Conservation (phyloP, 2,113 vertebrate genomes). For the Pampusana beccarii region DNA sequence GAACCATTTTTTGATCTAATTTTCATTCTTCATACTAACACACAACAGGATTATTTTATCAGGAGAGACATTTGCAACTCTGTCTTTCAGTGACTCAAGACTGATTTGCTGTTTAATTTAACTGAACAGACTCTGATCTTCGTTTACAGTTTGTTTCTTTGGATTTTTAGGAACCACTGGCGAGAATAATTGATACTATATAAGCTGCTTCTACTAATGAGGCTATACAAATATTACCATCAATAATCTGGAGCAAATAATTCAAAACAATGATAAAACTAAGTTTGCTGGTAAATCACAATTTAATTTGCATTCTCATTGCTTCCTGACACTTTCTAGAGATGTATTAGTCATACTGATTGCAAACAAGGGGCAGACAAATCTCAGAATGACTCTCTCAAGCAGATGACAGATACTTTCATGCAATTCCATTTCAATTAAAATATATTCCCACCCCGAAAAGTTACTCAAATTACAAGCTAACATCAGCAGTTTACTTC, state of each 20-base stretch:
- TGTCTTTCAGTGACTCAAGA: not conserved
- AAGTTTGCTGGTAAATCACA: not conserved
- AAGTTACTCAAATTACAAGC: not conserved
- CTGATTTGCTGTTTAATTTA: not conserved
- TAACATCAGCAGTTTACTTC: not conserved
- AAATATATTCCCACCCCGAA: not conserved
- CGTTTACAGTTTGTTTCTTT: not conserved
- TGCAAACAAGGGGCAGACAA: not conserved
- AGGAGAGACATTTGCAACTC: not conserved
- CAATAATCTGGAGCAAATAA: not conserved
- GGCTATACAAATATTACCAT: not conserved
- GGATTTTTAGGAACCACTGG: not conserved
- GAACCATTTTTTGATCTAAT: not conserved
- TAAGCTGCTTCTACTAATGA: not conserved
- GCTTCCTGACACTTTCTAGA: not conserved
- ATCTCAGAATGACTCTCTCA: not conserved
- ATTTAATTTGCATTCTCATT: not conserved
- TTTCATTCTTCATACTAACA: not conserved
- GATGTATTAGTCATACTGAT: not conserved
- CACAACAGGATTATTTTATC: not conserved
- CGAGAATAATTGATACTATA: not conserved
- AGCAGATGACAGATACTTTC: not conserved
- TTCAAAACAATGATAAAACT: not conserved
- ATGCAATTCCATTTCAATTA: not conserved
- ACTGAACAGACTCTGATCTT: not conserved